Base-by-base conservation (phyloP, 1,140 invertebrate species). In the Apolygus lucorum region DNA sequence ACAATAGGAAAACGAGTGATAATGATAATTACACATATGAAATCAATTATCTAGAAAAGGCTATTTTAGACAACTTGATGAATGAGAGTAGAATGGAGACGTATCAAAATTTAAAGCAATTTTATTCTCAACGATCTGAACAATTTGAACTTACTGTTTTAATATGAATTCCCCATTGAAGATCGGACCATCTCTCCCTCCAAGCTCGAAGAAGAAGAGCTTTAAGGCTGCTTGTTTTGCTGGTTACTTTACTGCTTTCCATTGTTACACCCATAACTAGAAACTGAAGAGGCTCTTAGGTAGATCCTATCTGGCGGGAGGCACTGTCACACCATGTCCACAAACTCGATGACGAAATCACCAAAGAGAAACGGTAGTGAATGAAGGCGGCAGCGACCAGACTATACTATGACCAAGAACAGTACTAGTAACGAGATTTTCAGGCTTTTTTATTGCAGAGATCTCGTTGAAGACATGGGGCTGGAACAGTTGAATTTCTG, bases 91-190 rank as follows among this genome's bases (percentile, higher is more conserved):
- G n/a, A n/a, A n/a, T n/a, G n/a, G n/a, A n/a, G n/a, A n/a, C n/a
- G n/a, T n/a, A n/a, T n/a, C n/a, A n/a, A n/a, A n/a, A n/a, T n/a
- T n/a, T n/a, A n/a, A n/a, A n/a, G n/a, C n/a, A n/a, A n/a, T n/a
- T n/a, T n/a, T n/a, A n/a, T n/a, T n/a, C n/a, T n/a, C n/a, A 49
- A 8, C 34, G 34, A 49, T 11, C 8, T 49, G 34, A 49, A 62
- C 8, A 63, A 27, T 25, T 2, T 8, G 62, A 59, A 76, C 77
- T 80, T 77, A 86, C 90, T 25, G 90, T 90, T 83, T 96, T 96
- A 28, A 96, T 92, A 77, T 95, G 91, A 70, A 96, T 95, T 28
- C 93, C 93, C 93, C 93, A 98, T 79, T 95, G 90, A 27, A 95
- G 84, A 81, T 96, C 93, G 13, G 89, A 90, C 94, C 94, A 97